Conservation (phyloP, 2,888 invertebrate species). For the Magallana nippona region DNA sequence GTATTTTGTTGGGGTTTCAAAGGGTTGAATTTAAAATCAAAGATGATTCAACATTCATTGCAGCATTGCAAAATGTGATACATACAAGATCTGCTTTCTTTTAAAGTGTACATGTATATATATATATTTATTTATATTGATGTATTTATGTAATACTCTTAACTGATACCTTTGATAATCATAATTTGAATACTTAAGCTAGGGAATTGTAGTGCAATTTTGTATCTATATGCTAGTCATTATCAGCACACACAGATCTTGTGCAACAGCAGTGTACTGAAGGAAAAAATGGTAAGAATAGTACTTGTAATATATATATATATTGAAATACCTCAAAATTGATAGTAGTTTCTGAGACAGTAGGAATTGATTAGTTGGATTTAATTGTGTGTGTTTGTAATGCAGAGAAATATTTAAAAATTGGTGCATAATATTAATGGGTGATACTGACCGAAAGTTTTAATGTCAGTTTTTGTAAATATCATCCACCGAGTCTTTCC, state of each 20-base stretch:
- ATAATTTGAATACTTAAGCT: background rate
- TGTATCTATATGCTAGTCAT: background rate
- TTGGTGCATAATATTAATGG: conserved; percentile 22
- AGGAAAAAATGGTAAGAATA: no score
- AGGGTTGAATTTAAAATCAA: no score
- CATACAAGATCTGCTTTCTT: background rate
- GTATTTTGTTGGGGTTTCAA: no score
- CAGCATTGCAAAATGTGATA: background rate
- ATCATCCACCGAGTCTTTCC: conserved; percentile 8
- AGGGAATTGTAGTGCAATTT: conserved; percentile 11
- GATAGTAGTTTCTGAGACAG: background rate
- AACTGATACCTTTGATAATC: background rate
- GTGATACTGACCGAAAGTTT: background rate
- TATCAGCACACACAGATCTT: background rate
- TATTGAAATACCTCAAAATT: conserved; percentile 17
- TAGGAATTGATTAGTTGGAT: background rate
- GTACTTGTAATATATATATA: background rate
- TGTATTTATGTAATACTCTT: background rate
- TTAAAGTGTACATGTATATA: background rate
- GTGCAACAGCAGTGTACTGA: background rate
- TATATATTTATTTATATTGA: no score
- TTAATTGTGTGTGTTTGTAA: background rate
- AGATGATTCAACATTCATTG: no score
- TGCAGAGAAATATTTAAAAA: background rate
- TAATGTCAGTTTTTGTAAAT: background rate